Evolutionary conservation across 2,888 invertebrate species (phyloP).

Genomic region (Eupelmus urozonus): DNA sequence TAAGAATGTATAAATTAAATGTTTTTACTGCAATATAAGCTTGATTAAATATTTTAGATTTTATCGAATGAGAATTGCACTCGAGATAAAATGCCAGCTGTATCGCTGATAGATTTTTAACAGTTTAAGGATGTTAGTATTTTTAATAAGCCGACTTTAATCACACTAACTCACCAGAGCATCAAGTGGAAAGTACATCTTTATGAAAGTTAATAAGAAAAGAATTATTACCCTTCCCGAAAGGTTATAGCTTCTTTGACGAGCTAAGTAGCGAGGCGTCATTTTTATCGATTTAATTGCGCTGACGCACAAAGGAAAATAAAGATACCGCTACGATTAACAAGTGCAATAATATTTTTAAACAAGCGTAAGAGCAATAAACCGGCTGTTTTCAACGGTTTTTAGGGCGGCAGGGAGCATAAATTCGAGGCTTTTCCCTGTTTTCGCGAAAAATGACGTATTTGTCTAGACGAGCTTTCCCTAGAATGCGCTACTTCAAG

Average conservation of each 20-base stretch:
- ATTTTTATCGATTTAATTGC: conserved; percentile 37
- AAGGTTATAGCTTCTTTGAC: background rate
- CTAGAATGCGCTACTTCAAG: too few relatives aligned
- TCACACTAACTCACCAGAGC: too few relatives aligned
- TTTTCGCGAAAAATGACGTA: too few relatives aligned
- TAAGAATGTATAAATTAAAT: conserved; percentile 1
- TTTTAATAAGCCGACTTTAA: background rate
- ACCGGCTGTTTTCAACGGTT: conserved; percentile 10
- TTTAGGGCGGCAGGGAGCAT: background rate
- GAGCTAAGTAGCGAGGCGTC: conserved; percentile 5
- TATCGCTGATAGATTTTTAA: background rate
- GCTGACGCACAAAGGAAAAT: conserved; percentile 36
- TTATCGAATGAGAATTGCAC: background rate
- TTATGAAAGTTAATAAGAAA: too few relatives aligned
- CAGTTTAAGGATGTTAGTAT: background rate
- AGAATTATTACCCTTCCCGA: too few relatives aligned
- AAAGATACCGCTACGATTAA: conserved; percentile 43
- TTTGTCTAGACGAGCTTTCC: too few relatives aligned
- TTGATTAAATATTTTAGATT: background rate
- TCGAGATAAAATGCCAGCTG: background rate
- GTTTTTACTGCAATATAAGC: background rate
- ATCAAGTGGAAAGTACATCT: too few relatives aligned
- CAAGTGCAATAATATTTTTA: conserved; percentile 43
- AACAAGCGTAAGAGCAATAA: conserved; percentile 40
- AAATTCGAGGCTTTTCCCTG: background rate